Conservation (phyloP, 2,888 invertebrate genomes). For the Drosophila cyrtoloma region DNA sequence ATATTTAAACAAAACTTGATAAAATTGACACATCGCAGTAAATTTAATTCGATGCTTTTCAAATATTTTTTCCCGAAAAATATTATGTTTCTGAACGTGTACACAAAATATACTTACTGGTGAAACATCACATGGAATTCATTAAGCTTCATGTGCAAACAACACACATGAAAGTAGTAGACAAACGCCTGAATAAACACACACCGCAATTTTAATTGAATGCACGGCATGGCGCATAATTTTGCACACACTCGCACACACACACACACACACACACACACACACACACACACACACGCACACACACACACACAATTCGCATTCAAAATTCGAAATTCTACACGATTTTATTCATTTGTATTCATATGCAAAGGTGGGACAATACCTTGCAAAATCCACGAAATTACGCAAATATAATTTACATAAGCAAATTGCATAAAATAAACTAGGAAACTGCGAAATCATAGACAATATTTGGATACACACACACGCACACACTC, state of each 20-base stretch:
- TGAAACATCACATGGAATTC: constrained; percentile 38
- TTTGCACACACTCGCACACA: constrained; percentile 25
- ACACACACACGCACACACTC: constrained; percentile 9
- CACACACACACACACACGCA: constrained; percentile 5
- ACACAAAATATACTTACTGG: constrained; percentile 8
- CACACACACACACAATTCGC: constrained; percentile 6
- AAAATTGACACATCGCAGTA: not conserved
- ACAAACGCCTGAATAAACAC: constrained; percentile 56
- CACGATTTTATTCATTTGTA: constrained; percentile 29
- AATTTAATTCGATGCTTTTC: not conserved
- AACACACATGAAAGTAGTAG: constrained; percentile 17
- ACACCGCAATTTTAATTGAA: constrained; percentile 51
- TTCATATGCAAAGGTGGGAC: constrained; percentile 40
- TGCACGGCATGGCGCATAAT: constrained; percentile 56
- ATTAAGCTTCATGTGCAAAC: constrained; percentile 32
- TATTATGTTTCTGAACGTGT: not conserved
- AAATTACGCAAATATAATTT: constrained; percentile 60
- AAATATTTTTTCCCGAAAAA: not conserved
- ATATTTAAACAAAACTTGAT: not conserved
- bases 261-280: constrained; percentile 17
- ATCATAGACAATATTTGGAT: constrained; percentile 24
- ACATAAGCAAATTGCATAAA: constrained; percentile 59
- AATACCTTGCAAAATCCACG: constrained; percentile 43
- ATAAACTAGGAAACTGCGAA: constrained; percentile 30
- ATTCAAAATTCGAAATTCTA: constrained; percentile 3